Percentiles rank a stretch among this genome's conserved stretches.
phyloP scores from a whole-genome alignment of 2,888 invertebrate species.

The Diadegma fenestrale region DNA sequence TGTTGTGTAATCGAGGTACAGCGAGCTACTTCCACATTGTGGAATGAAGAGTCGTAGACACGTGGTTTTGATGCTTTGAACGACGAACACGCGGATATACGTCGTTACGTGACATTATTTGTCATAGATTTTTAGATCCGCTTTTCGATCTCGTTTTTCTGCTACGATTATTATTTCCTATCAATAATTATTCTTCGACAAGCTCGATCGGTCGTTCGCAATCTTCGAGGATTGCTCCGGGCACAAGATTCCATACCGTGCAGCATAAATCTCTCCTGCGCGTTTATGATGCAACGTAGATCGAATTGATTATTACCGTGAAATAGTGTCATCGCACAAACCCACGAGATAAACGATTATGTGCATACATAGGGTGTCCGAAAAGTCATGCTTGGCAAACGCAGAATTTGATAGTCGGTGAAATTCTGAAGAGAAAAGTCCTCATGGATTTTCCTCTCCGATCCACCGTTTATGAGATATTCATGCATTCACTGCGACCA shows the following conservation, averaged over 20 bases:
- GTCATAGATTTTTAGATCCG: conserved; percentile 12
- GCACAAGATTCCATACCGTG: not conserved
- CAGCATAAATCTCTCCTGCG: not conserved
- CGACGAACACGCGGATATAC: not conserved
- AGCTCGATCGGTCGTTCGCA: not conserved
- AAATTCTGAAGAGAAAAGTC: not conserved
- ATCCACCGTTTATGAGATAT: not conserved
- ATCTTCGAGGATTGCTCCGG: not conserved
- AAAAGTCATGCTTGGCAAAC: not conserved
- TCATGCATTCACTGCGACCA: not conserved
- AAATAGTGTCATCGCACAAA: conserved; percentile 15
- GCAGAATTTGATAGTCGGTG: not conserved
- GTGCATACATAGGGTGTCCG: not conserved
- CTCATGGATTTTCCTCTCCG: not conserved
- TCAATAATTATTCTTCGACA: not conserved
- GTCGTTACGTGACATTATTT: not conserved
- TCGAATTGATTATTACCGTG: conserved; percentile 10
- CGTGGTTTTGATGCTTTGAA: not conserved
- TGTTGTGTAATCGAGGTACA: conserved; percentile 54
- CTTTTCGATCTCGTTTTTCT: conserved; percentile 11
- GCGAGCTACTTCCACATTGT: not conserved
- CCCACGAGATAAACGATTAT: not conserved
- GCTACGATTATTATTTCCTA: not conserved
- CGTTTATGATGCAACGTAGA: conserved; percentile 6
- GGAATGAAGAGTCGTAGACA: not conserved